phyloP scores from a whole-genome alignment of 2,797 vertebrate species.

The Chloroceryle amazona region DNA sequence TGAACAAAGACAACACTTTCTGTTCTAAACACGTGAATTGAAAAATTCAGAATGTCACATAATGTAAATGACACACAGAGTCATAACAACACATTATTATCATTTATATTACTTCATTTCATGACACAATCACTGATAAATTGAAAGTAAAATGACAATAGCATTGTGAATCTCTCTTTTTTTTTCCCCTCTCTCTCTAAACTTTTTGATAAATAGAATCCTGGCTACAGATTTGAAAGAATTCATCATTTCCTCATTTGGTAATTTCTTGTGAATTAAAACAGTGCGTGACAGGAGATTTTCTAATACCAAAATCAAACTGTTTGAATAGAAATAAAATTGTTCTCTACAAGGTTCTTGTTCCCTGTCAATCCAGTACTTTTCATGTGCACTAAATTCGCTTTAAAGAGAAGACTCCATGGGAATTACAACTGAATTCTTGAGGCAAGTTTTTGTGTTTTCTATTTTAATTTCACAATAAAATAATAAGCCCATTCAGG shows the following conservation, averaged over 20 bases:
- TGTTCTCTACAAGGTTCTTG: not conserved
- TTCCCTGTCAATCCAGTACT: not conserved
- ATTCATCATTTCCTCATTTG: constrained; percentile 24
- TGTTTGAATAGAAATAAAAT: not conserved
- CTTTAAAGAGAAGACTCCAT: not conserved
- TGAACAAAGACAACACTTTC: constrained; percentile 59
- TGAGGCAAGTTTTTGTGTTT: not conserved
- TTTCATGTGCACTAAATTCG: not conserved
- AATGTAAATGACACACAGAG: constrained; percentile 49
- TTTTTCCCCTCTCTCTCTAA: accelerated
- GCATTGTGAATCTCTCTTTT: not conserved
- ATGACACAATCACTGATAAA: constrained; percentile 50
- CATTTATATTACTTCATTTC: constrained; percentile 60
- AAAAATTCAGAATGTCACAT: not conserved
- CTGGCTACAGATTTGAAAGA: not conserved
- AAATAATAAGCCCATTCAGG: not conserved
- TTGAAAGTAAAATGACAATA: constrained; percentile 60
- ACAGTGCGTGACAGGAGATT: not conserved
- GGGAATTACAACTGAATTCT: not conserved
- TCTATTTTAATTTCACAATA: not conserved
- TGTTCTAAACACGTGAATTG: constrained; percentile 11
- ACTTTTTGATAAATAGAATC: constrained; percentile 31
- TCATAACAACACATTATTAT: constrained; percentile 64
- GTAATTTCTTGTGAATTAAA: constrained; percentile 48
- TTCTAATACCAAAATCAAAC: not conserved